Percentiles rank a stretch among this genome's conserved stretches.
phyloP scores from a whole-genome alignment of 2,113 vertebrate species.

The Tachuris rubrigastra region DNA sequence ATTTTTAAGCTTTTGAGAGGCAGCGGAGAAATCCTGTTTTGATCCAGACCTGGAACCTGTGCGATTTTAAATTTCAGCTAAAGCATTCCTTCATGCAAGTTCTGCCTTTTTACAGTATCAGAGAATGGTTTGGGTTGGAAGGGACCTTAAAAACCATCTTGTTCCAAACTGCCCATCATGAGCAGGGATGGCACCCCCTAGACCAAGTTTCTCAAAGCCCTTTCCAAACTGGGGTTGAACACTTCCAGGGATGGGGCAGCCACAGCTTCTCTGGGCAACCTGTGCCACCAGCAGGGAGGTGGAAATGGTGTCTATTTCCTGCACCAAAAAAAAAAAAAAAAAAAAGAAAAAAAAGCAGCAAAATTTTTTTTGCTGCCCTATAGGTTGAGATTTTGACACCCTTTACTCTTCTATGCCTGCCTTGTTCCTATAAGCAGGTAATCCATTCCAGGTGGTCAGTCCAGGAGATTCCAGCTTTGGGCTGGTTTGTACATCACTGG shows the following conservation, averaged over 20 bases:
- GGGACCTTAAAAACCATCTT: neutral
- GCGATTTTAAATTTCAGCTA: neutral
- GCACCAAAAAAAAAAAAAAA: too few species aligned
- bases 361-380: neutral
- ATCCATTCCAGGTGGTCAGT: neutral
- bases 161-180: neutral
- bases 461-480: neutral
- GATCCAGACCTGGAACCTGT: neutral
- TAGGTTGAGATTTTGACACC: neutral
- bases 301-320: neutral
- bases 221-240: neutral
- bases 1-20: neutral
- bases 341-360: too few species aligned
- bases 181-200: neutral
- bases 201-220: rapidly evolving
- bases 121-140: neutral
- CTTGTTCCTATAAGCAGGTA: neutral
- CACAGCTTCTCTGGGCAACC: neutral
- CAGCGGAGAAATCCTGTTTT: neutral
- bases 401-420: neutral
- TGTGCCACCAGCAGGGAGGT: neutral
- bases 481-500: neutral
- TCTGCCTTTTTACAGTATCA: neutral
- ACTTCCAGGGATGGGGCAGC: neutral
- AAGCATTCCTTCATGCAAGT: rapidly evolving